Conservation (phyloP, 1,140 invertebrate genomes). For the Bombus breviceps region DNA sequence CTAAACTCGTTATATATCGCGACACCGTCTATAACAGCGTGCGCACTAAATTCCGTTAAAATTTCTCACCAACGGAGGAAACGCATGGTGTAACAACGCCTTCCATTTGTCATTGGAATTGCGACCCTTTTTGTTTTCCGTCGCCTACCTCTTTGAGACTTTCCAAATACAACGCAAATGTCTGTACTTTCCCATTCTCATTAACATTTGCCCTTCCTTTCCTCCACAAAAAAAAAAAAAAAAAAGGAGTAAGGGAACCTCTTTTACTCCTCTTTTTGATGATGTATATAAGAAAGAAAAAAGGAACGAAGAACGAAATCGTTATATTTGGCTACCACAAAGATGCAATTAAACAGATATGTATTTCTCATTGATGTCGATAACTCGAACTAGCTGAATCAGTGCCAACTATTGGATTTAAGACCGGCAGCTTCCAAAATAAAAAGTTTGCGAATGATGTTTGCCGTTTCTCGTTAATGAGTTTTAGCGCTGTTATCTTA, state of each 20-base stretch:
- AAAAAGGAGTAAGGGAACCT: background rate
- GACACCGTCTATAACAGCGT: background rate
- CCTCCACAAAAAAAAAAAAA: background rate
- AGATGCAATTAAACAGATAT: constrained; percentile 25
- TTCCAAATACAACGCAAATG: constrained; percentile 14
- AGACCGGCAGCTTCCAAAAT: background rate
- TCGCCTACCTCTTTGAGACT: background rate
- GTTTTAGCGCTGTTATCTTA: background rate
- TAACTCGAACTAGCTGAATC: constrained; percentile 42
- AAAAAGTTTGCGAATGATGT: constrained; percentile 25
- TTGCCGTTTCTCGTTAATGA: background rate
- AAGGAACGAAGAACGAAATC: background rate
- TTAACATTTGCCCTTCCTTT: background rate
- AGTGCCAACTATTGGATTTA: constrained; percentile 55
- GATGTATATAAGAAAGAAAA: background rate
- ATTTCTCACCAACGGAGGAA: background rate
- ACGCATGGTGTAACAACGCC: background rate
- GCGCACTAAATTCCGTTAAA: constrained; percentile 18
- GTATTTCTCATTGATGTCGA: constrained; percentile 40
- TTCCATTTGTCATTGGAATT: constrained; percentile 14
- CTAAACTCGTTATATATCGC: background rate
- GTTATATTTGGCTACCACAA: background rate
- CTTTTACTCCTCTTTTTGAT: background rate
- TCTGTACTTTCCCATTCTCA: constrained; percentile 14
- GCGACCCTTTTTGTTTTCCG: background rate